phyloP scores from a whole-genome alignment of 2,113 vertebrate species.

The Marcusenius ussheri region DNA sequence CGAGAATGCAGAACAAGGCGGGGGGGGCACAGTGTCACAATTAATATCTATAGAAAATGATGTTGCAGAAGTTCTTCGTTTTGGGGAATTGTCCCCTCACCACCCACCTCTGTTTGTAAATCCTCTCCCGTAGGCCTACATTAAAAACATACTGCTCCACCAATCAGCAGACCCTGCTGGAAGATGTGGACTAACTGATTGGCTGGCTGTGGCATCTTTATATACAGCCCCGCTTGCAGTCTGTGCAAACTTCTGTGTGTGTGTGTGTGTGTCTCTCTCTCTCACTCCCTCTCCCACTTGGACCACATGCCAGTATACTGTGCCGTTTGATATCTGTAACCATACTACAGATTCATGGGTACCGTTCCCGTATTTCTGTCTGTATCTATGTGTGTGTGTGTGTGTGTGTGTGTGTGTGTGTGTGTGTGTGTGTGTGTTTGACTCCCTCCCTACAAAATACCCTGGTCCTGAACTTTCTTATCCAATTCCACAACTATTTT shows the following conservation, averaged over 20 bases:
- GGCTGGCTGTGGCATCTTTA: background rate
- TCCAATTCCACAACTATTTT: background rate
- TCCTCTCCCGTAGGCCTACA: background rate
- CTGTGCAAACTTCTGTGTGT: background rate
- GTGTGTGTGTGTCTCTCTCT: background rate
- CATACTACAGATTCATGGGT: background rate
- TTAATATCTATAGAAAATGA: background rate
- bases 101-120: background rate
- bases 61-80: background rate
- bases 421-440: background rate
- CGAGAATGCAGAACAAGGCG: background rate
- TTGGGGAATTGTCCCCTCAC: background rate
- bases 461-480: background rate
- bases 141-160: background rate
- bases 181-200: background rate
- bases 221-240: background rate
- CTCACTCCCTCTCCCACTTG: background rate
- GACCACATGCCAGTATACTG: background rate
- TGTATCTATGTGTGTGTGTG: background rate
- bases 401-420: background rate
- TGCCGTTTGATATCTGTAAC: background rate
- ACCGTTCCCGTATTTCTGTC: background rate
- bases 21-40: background rate
- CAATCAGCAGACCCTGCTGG: background rate
- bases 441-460: background rate